Percentiles rank a stretch among this genome's conserved stretches.
These are phyloP conservation scores for Schlechtendalia chinensis DNA, from an alignment of 1,140 invertebrate genomes.

Conservation along the genomic window DNA sequence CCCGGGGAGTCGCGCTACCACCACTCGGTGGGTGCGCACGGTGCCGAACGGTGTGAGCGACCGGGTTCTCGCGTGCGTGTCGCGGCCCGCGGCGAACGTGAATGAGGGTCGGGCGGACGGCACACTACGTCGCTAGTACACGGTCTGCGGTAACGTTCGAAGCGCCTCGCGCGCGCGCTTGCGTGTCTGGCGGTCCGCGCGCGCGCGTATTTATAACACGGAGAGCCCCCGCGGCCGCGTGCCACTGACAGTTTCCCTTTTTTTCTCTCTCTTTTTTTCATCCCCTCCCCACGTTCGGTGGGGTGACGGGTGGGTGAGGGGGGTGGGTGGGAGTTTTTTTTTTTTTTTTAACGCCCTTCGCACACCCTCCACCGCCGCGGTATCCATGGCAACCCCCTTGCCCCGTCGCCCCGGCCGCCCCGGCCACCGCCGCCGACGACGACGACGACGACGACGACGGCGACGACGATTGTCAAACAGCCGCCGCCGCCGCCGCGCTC, in stretches of 20 bases:
- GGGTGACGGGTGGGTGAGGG: too few species aligned
- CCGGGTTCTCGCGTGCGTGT: neutral
- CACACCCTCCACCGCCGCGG: slow-evolving; percentile 8
- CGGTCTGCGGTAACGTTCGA: slow-evolving; percentile 43
- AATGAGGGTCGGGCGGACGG: neutral
- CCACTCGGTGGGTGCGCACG: neutral
- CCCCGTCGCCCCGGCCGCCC: neutral
- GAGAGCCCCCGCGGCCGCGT: slow-evolving; percentile 4
- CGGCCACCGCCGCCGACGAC: slow-evolving; percentile 27
- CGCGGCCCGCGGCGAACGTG: neutral
- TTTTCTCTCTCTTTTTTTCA: too few species aligned
- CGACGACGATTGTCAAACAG: slow-evolving; percentile 44
- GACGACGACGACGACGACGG: too few species aligned
- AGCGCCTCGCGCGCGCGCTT: too few species aligned
- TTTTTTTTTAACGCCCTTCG: slow-evolving; percentile 47
- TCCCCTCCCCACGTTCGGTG: too few species aligned
- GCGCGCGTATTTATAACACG: neutral
- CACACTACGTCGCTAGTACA: slow-evolving; percentile 28
- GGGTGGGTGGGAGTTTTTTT: too few species aligned
- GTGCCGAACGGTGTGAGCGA: too few species aligned
- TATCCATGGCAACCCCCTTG: slow-evolving; percentile 47
- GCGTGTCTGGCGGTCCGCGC: neutral
- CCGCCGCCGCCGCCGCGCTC: slow-evolving; percentile 10
- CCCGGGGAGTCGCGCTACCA: slow-evolving; percentile 27
- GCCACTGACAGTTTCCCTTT: slow-evolving; percentile 49